Evolutionary conservation across 2,113 vertebrate genomes (phyloP), one percentile per base, ranked within the genome.

Genomic region (Lepus timidus): DNA sequence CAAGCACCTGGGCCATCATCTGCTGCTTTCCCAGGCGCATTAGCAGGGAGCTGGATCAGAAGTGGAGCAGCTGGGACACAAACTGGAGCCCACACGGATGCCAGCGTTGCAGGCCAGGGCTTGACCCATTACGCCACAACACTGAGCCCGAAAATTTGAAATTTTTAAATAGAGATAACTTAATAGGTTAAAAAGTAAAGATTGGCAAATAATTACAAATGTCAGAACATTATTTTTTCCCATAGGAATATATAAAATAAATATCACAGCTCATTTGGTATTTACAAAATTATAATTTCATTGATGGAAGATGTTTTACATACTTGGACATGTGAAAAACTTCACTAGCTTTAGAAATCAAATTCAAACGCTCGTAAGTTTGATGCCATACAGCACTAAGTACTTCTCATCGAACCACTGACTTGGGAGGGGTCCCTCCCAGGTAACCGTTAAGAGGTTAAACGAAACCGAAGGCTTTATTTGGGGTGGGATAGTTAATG

Each of bases 231-330:
- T 90, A 87, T 83, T 94, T 96, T 70, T 83, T 75, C 51, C 85
- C 93, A 93, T 31, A 93, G 95, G 95, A 96, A 96, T 88, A 92
- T 92, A 91, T 86, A 93, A 94, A 89, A 94, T 88, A 93, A 96
- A 68, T 93, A 86, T 68, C 52, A 91, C 17, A 76, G 74, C 29
- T 71, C 83, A 89, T 16, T 93, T 36, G 39, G 39, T 79, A 91
- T 88, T 97, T 95, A 88, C 78, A 95, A 84, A 70, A 81, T 61
- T 25, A 85, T 61, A 52, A 25, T 96, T 83, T 74, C 86, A 55
- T 95, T 82, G 89, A 85, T 67, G 62, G 86, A 91, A 94, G 73
- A 82, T 12, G 75, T 65, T 75, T 96, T 95, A 79, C 90, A 81
- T 92, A 89, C 31, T 64, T 39, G n/a, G 64, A 87, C 92, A 80